These are phyloP conservation scores for Watsonalla cultraria DNA, from an alignment of 2,888 invertebrate genomes.

Conservation along the genomic window DNA sequence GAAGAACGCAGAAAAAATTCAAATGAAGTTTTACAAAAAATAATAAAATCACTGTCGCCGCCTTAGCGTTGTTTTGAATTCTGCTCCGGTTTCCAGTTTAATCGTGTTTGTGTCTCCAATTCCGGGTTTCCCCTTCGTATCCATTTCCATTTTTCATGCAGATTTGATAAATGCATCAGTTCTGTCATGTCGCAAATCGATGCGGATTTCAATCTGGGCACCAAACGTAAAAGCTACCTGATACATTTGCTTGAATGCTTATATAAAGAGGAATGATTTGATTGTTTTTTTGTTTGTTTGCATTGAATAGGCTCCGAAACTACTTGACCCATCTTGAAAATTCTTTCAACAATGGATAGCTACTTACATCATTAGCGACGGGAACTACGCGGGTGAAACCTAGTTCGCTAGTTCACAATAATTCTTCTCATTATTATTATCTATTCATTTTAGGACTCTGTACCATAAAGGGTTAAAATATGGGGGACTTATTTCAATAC, in stretches of 20 bases:
- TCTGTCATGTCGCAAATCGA: slow-evolving; percentile 26
- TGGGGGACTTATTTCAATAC: too few relatives aligned
- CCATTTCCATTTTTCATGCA: slow-evolving; percentile 42
- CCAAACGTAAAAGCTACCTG: neutral
- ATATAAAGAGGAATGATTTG: too few relatives aligned
- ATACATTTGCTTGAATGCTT: neutral
- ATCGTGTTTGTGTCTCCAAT: slow-evolving; percentile 32
- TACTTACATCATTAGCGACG: too few relatives aligned
- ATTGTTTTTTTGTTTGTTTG: too few relatives aligned
- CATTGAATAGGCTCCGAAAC: too few relatives aligned
- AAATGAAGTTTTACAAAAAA: slow-evolving; percentile 2
- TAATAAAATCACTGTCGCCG: slow-evolving; percentile 4
- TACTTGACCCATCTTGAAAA: too few relatives aligned
- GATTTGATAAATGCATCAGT: slow-evolving; percentile 33
- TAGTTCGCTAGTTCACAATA: too few relatives aligned
- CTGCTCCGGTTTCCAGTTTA: slow-evolving; percentile 17
- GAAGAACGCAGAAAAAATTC: neutral
- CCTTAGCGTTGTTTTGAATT: slow-evolving; percentile 17
- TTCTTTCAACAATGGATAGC: too few relatives aligned
- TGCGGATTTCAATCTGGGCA: slow-evolving; percentile 8
- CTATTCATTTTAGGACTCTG: too few relatives aligned
- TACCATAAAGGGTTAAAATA: too few relatives aligned
- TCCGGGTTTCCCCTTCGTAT: slow-evolving; percentile 24
- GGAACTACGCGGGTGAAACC: too few relatives aligned
- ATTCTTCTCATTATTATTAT: too few relatives aligned